Evolutionary conservation across 2,113 vertebrate genomes (phyloP).

Genomic region (Osmerus mordax): DNA sequence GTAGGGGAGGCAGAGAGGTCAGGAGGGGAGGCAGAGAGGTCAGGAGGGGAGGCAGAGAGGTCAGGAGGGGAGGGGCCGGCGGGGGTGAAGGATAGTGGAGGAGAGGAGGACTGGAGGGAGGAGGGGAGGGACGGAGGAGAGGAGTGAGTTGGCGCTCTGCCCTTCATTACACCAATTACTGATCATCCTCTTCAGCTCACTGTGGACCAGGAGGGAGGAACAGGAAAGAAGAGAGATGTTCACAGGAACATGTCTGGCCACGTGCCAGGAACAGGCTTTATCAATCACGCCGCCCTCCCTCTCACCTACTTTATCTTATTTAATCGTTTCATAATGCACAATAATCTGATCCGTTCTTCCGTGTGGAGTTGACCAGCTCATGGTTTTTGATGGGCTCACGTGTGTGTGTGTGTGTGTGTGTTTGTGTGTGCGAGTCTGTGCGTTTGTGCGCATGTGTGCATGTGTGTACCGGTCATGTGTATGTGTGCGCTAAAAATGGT

Average conservation of each 20-base stretch:
- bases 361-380: constrained; percentile 3
- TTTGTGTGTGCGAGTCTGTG: constrained; percentile 1
- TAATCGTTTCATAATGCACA: constrained; percentile 27
- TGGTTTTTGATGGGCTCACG: not conserved
- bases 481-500: too few species aligned
- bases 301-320: constrained; percentile 31
- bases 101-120: not conserved
- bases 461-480: not conserved
- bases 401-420: too few species aligned
- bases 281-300: constrained; percentile 14
- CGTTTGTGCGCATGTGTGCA: not conserved
- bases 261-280: constrained; percentile 32
- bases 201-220: not conserved
- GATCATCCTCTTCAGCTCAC: constrained; percentile 1
- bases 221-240: not conserved
- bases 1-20: too few species aligned
- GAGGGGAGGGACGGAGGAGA: not conserved
- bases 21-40: not conserved
- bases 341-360: constrained; percentile 27
- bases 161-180: constrained; percentile 17
- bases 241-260: constrained; percentile 11
- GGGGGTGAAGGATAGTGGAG: not conserved
- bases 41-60: not conserved
- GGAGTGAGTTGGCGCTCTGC: too few species aligned
- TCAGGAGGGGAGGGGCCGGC: not conserved